Base-by-base conservation (phyloP, 2,797 vertebrate genomes). In the Rhyacichthys aspro region DNA sequence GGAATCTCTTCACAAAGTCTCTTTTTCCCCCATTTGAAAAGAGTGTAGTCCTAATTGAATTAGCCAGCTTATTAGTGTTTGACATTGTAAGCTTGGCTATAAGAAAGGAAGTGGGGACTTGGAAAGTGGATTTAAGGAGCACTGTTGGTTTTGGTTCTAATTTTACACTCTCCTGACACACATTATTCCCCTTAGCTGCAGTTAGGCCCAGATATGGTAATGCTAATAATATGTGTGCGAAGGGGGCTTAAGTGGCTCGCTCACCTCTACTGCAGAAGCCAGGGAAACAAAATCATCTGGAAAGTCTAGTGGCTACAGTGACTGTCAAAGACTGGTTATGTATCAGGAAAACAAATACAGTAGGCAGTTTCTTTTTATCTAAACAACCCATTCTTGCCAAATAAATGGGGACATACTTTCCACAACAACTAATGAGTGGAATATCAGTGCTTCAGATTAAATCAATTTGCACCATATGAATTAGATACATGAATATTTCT, bases 21-120 rank as follows among this genome's bases (percentile, higher is more conserved):
- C 61, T 78, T 85, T 88, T 78, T 80, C 67, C 9, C 12, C 14
- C 12, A 43, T 67, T 72, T 79, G 65, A 86, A 79, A 87, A 83
- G 74, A 81, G 66, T 14, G 6, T 50, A 46, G 72, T 53, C 57
- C 78, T 89, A 88, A 90, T 91, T 88, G 84, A 91, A 90, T 91
- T 88, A 89, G 87, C 67, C 62, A 75, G 78, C 84, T 88, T 89
- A 83, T 90, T 88, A 88, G 84, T 63, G 79, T 86, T 84, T 82
- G 79, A 79, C 84, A 81, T 73, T 68, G 72, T 78, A 70, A 81
- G 82, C 76, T 76, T 9, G 48, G 76, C 78, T 74, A 61, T 85
- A 67, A 79, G 84, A 77, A 64, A 83, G 75, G 79, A 84, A 82
- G 67, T 58, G 60, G 80, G 78, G 76, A 79, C 78, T 73, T 65